These are phyloP conservation scores for Sebastes fasciatus DNA, from an alignment of 2,113 vertebrate species.

Conservation along the genomic window DNA sequence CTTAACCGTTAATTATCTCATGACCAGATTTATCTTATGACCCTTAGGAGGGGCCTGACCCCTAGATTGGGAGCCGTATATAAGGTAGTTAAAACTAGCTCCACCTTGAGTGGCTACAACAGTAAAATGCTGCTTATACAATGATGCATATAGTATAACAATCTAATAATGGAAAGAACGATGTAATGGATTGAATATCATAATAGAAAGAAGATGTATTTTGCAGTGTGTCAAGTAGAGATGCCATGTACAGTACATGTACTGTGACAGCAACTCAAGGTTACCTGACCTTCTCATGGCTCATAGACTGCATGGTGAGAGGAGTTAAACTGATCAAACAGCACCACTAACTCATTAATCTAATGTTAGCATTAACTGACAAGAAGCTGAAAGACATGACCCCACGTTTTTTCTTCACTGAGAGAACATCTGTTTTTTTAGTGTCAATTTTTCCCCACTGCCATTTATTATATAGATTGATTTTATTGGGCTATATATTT, in stretches of 20 bases:
- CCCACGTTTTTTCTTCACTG: neutral
- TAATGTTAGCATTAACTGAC: slow-evolving; percentile 20
- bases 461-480: slow-evolving; percentile 38
- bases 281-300: neutral
- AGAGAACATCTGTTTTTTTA: slow-evolving; percentile 35
- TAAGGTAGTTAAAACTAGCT: too few relatives aligned
- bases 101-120: too few relatives aligned
- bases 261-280: neutral
- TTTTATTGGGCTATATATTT: slow-evolving; percentile 45
- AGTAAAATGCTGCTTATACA: too few relatives aligned
- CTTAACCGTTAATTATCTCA: too few relatives aligned
- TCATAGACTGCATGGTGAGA: neutral
- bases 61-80: too few relatives aligned
- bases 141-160: too few relatives aligned
- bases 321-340: neutral
- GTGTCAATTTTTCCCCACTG: slow-evolving; percentile 5
- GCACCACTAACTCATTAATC: neutral
- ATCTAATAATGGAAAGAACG: neutral
- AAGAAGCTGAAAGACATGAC: neutral
- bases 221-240: neutral
- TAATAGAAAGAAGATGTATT: neutral
- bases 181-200: neutral
- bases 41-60: too few relatives aligned
- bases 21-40: too few relatives aligned
- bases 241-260: neutral